A percentile compares a stretch with the other conserved stretches of the same genome.
These are phyloP conservation scores for Dipodomys ordii DNA, from an alignment of 2,113 vertebrate species.

Conservation along the genomic window DNA sequence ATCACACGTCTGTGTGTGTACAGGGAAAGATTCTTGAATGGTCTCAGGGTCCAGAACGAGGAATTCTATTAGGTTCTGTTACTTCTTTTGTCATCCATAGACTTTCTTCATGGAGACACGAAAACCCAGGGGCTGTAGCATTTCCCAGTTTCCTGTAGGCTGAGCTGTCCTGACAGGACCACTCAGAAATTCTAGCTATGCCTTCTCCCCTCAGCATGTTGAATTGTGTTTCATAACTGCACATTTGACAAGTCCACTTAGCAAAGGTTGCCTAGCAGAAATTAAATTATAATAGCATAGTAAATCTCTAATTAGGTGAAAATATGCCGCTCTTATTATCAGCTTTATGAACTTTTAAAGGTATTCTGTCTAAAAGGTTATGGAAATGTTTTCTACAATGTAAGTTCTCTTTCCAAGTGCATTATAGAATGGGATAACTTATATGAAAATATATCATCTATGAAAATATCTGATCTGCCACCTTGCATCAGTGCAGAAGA, in stretches of 20 bases:
- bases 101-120: neutral
- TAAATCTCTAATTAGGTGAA: constrained; percentile 71
- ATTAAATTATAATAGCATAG: constrained; percentile 25
- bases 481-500: neutral
- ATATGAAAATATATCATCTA: neutral
- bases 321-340: constrained; percentile 46
- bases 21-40: fast-evolving
- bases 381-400: neutral
- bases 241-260: neutral
- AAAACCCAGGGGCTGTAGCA: fast-evolving
- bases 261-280: constrained; percentile 40
- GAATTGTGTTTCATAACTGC: constrained; percentile 37
- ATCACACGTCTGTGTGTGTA: fast-evolving
- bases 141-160: neutral
- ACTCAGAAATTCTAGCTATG: constrained; percentile 9
- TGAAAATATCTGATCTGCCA: constrained; percentile 28
- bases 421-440: constrained; percentile 50
- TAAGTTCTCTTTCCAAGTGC: neutral
- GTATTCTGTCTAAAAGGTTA: constrained; percentile 17
- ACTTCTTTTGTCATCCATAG: neutral
- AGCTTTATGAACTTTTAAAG: constrained; percentile 57
- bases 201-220: neutral
- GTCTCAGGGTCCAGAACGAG: neutral
- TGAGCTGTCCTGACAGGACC: neutral
- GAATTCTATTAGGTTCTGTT: fast-evolving